A percentile compares a stretch with the other conserved stretches of the same genome.
Conservation (phyloP, 2,888 invertebrate genomes). For the Agrilus mali region DNA sequence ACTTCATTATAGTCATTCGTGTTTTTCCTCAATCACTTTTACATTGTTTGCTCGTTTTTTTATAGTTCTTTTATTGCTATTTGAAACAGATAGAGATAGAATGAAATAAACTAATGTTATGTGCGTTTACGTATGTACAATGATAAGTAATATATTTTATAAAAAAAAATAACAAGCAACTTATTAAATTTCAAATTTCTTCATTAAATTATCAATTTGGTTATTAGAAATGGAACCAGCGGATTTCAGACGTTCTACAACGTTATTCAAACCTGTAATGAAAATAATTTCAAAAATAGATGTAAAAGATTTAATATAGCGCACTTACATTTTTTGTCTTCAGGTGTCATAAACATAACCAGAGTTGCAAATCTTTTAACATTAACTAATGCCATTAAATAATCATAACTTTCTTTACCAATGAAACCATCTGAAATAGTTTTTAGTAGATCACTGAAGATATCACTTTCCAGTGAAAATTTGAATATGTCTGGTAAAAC, state of each 20-base stretch:
- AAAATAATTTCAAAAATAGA: slow-evolving; percentile 8
- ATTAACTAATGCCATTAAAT: slow-evolving; percentile 39
- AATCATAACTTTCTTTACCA: slow-evolving; percentile 33
- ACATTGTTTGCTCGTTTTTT: no score
- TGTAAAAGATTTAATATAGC: not conserved
- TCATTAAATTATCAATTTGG: slow-evolving; percentile 25
- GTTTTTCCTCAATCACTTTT: no score
- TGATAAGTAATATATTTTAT: no score
- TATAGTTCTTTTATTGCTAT: no score
- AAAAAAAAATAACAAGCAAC: no score
- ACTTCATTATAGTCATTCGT: no score
- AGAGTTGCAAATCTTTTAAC: slow-evolving; percentile 54
- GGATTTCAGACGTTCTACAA: slow-evolving; percentile 28
- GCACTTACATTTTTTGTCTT: slow-evolving; percentile 45
- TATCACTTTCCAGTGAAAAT: slow-evolving; percentile 52
- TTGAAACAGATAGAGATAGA: no score
- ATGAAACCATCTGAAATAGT: slow-evolving; percentile 37
- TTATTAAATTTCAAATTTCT: slow-evolving; percentile 25
- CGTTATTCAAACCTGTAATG: slow-evolving; percentile 30
- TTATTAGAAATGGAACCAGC: slow-evolving; percentile 21
- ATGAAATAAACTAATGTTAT: no score
- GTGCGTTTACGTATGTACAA: no score
- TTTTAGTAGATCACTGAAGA: slow-evolving; percentile 47
- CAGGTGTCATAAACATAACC: slow-evolving; percentile 45
- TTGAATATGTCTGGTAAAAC: slow-evolving; percentile 50